Evolutionary conservation across 2,888 invertebrate genomes (phyloP), one percentile per base, ranked within the genome.

Genomic region (Athalia circularis): DNA sequence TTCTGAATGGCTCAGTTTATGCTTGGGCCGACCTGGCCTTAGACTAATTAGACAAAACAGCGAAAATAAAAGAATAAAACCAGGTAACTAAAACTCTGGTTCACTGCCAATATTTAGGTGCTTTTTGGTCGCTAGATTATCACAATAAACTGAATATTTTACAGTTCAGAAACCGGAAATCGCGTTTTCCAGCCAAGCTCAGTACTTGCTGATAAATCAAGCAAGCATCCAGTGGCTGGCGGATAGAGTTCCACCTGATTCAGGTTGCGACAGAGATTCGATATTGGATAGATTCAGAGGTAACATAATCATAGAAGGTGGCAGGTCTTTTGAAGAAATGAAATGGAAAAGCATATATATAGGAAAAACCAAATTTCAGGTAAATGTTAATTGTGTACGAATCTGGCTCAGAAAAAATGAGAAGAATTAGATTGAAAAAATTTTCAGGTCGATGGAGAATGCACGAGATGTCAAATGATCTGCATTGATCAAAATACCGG

Each of bases 391-490:
- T 1, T 1, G 29, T 29, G 2, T 29, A 76, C 70, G 3, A 65
- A 47, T 5, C 8, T 65, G 29, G 3, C 43, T 29, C 29, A 9
- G 47, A 48, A 77, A 77, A 29, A 29, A 2, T 29, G 29, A 29
- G 29, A 29, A 29, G 3, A 65, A 47, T n/a, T 11, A 50, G 29
- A 4, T 67, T 29, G 2, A 9, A 15, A 48, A 77, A 77, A 88
- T 89, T 82, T 92, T 77, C 91, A 96, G 94, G 94, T 94, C 75
- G 94, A 94, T 83, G 96, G 96, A 0, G 93, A 93, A 62, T 99
- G 98, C 87, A 95, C 94, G 0, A 93, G 99, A 77, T 99, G 99
- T 88, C 97, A 98, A 90, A 98, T 99, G 96, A 95, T 99, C 79
- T 98, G 98, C 88, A 95, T 98, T 80, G 95, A 99, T 90, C 98